A percentile compares a stretch with the other conserved stretches of the same genome.
Evolutionary conservation across 2,888 invertebrate species (phyloP).

Genomic region (Ceratothoa steindachneri): DNA sequence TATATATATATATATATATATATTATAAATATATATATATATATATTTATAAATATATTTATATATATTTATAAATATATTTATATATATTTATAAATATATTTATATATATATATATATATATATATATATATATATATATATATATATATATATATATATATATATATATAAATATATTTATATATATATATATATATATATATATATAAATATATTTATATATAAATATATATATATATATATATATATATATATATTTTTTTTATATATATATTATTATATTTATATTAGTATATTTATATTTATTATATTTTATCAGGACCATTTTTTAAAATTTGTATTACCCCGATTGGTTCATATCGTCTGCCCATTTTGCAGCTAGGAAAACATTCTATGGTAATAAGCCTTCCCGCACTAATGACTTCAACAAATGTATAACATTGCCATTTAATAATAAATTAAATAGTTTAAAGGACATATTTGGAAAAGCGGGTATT

Average conservation of each 20-base stretch:
- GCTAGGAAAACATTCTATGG: too few relatives aligned
- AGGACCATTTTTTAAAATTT: too few relatives aligned
- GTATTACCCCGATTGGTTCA: too few relatives aligned
- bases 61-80: conserved; percentile 12
- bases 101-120: background rate
- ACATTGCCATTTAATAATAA: too few relatives aligned
- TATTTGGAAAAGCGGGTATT: too few relatives aligned
- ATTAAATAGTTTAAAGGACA: too few relatives aligned
- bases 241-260: conserved; percentile 17
- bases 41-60: conserved; percentile 21
- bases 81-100: background rate
- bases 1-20: conserved; percentile 18
- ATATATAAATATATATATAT: background rate
- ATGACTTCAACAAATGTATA: too few relatives aligned
- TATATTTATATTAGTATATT: conserved; percentile 10
- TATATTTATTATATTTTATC: background rate
- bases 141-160: conserved; percentile 12
- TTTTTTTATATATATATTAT: background rate
- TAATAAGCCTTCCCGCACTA: too few relatives aligned
- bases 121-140: conserved; percentile 1
- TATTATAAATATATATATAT: conserved; percentile 19
- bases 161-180: conserved; percentile 5
- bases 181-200: conserved; percentile 12
- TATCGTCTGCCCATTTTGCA: too few relatives aligned
- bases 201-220: background rate